Conservation (phyloP, 2,797 vertebrate genomes). For the Agapornis canus region DNA sequence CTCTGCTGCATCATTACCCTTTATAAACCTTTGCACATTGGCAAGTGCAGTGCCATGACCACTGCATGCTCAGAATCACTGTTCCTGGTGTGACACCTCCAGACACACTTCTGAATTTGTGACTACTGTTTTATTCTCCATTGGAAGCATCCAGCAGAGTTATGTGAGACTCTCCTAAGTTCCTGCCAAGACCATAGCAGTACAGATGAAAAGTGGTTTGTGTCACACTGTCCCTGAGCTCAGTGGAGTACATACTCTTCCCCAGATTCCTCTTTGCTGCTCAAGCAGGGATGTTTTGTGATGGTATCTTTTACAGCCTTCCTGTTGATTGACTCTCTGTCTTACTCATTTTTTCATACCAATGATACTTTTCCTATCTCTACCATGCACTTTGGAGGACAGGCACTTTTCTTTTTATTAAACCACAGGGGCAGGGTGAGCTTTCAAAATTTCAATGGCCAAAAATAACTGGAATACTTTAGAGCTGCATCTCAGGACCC, state of each 20-base stretch:
- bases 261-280: neutral
- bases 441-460: neutral
- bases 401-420: neutral
- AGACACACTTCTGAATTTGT: neutral
- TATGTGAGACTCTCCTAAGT: neutral
- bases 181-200: neutral
- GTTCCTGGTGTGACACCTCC: neutral
- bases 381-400: neutral
- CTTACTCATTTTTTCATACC: neutral
- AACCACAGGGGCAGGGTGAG: neutral
- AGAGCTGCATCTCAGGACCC: neutral
- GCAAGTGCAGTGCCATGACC: neutral
- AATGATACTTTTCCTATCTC: neutral
- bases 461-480: neutral
- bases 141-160: neutral
- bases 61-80: neutral
- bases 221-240: neutral
- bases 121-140: neutral
- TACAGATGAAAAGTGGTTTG: neutral
- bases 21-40: neutral
- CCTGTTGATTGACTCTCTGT: neutral
- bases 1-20: neutral
- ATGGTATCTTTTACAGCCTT: neutral
- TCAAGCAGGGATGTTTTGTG: neutral
- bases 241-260: fast-evolving